phyloP scores from a whole-genome alignment of 2,113 vertebrate genomes.

The human region DNA sequence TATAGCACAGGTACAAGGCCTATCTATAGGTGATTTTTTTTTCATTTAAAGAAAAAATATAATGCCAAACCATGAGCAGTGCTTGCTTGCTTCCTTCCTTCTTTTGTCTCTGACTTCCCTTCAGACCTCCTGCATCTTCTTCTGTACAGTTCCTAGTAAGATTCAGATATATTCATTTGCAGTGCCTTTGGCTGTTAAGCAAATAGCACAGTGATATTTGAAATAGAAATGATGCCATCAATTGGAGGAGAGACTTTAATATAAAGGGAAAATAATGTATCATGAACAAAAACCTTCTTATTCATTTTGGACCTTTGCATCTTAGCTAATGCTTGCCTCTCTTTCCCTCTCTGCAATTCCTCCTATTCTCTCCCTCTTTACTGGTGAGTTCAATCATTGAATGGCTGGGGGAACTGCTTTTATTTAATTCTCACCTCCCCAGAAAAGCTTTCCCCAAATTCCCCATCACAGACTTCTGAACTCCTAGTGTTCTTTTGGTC shows the following conservation, averaged over 20 bases:
- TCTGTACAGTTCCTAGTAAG: not conserved
- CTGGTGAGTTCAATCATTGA: accelerated
- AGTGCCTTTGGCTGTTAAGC: conserved; percentile 64
- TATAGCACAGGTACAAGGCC: not conserved
- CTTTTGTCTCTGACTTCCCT: not conserved
- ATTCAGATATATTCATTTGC: conserved; percentile 68
- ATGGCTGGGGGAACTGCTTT: not conserved
- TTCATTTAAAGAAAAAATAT: not conserved
- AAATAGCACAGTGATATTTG: conserved; percentile 81
- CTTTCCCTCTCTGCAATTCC: accelerated
- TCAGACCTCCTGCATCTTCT: not conserved
- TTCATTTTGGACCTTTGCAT: not conserved
- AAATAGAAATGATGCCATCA: conserved; percentile 79
- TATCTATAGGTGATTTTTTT: not conserved
- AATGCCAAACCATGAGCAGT: not conserved
- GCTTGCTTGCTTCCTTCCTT: not conserved
- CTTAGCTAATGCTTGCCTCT: not conserved
- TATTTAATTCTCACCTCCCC: not conserved
- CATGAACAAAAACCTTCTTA: not conserved
- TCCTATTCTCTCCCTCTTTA: not conserved
- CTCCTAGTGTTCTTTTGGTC: not conserved
- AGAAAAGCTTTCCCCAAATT: not conserved
- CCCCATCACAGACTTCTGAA: not conserved
- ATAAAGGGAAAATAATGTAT: conserved; percentile 71
- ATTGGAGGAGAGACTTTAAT: conserved; percentile 74